These are phyloP conservation scores for Prionailurus viverrinus DNA, from an alignment of 2,113 vertebrate genomes.

Conservation along the genomic window DNA sequence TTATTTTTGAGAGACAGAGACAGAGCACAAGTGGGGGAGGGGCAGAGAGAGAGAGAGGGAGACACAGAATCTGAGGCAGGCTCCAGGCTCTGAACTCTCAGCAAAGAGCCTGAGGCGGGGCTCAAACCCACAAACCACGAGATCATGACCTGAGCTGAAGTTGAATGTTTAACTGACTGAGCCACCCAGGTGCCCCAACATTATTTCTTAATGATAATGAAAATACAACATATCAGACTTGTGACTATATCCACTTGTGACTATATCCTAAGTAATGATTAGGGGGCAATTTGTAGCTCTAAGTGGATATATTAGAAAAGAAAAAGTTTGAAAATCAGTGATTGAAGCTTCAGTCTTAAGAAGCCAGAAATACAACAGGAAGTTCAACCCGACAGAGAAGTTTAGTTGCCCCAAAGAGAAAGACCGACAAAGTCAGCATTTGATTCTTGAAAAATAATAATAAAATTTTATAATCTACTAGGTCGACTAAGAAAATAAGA, in stretches of 20 bases:
- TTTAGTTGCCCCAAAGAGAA: background rate
- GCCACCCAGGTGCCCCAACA: background rate
- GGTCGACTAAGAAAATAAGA: background rate
- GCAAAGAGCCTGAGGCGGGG: too few species aligned
- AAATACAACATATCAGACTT: background rate
- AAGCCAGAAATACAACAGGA: background rate
- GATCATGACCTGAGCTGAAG: too few species aligned
- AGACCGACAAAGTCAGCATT: background rate
- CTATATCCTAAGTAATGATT: background rate
- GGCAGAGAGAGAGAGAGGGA: too few species aligned
- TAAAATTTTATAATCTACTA: background rate
- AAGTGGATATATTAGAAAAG: background rate
- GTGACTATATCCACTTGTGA: background rate
- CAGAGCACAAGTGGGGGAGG: too few species aligned
- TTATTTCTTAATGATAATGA: background rate
- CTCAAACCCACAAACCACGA: too few species aligned
- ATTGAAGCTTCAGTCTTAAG: background rate
- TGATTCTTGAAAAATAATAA: background rate
- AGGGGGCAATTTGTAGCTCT: background rate
- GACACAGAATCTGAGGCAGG: too few species aligned
- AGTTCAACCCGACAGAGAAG: background rate
- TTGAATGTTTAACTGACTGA: too few species aligned
- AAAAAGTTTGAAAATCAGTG: background rate
- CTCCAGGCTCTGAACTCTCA: too few species aligned
- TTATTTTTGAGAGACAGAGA: too few species aligned